These are phyloP conservation scores for Hofmannophila pseudospretella DNA, from an alignment of 2,888 invertebrate genomes.

Conservation along the genomic window DNA sequence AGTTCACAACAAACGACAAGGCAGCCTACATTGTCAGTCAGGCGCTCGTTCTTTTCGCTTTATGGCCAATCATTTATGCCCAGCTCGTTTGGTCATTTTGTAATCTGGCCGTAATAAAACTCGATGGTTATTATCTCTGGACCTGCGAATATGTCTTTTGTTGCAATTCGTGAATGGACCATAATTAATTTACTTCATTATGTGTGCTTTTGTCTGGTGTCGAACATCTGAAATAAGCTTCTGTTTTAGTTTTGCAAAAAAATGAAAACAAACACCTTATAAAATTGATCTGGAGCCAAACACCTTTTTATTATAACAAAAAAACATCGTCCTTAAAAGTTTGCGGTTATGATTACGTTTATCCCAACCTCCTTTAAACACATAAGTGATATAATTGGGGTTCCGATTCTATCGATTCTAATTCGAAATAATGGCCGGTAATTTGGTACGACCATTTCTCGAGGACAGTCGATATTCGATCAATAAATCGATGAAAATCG, in stretches of 20 bases:
- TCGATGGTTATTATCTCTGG: slow-evolving; percentile 50
- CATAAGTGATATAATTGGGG: slow-evolving; percentile 78
- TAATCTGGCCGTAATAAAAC: slow-evolving; percentile 62
- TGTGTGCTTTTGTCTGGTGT: slow-evolving; percentile 4
- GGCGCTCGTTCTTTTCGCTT: slow-evolving; percentile 44
- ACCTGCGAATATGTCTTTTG: slow-evolving; percentile 32
- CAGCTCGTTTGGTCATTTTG: slow-evolving; percentile 56
- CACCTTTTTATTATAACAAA: slow-evolving; percentile 21
- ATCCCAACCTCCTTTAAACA: slow-evolving; percentile 75
- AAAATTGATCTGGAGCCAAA: slow-evolving; percentile 19
- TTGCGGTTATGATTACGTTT: slow-evolving; percentile 60
- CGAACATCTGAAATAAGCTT: slow-evolving; percentile 12
- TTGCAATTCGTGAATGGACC: slow-evolving; percentile 22
- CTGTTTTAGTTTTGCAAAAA: slow-evolving; percentile 20
- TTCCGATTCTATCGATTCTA: slow-evolving; percentile 75
- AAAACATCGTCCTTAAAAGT: slow-evolving; percentile 24
- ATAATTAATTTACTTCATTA: slow-evolving; percentile 14
- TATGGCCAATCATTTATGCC: slow-evolving; percentile 62
- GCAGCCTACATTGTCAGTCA: slow-evolving; percentile 49
- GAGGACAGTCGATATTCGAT: slow-evolving; percentile 76
- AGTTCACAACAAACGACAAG: slow-evolving; percentile 14
- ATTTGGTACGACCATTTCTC: slow-evolving; percentile 73
- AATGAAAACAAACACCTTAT: slow-evolving; percentile 35
- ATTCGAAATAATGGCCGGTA: slow-evolving; percentile 74
- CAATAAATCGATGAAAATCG: slow-evolving; percentile 76